Evolutionary conservation across 2,113 vertebrate genomes (phyloP), one percentile per base, ranked within the genome.

Genomic region (Micromys minutus): DNA sequence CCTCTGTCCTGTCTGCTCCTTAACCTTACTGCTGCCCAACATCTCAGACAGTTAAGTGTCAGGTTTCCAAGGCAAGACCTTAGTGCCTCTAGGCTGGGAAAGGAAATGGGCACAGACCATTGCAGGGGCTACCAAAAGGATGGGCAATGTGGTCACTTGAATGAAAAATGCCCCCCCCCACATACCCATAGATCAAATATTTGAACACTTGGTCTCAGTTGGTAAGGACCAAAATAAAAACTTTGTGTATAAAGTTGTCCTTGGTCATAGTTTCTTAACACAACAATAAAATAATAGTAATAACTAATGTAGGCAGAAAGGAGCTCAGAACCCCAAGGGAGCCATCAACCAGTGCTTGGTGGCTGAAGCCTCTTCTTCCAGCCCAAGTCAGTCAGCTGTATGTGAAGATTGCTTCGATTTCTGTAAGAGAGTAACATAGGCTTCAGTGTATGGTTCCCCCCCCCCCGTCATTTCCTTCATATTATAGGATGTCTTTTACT

Each of bases 261-360:
- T 57, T 81, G 79, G 55, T 59, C 79, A 81, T 57, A 59, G 22
- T 7, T 59, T 29, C 59, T n/a, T 59, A 29, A 26, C 55, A 61
- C 55, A 61, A 83, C 55, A 61, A 61, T 83, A 42, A 59, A 42
- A 61, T 39, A 17, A 31, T 29, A 65, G 7, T 52, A 31, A 36
- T 29, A 29, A 83, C n/a, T 61, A 61, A 83, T 83, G 15, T n/a
- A 83, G n/a, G 57, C 57, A 83, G 55, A 42, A 83, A 77, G 45
- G 17, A n/a, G n/a, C 17, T 42, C 7, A 3, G 61, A 36, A 57
- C 55, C 69, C 55, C 26, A 42, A 26, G 21, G 31, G 55, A 26
- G 29, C 57, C 39, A 17, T 39, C 16, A 36, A 36, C 79, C 13
- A 0, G 3, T 31, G 15, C 34, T 29, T 0, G 0, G 7, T 17